Conservation (phyloP, 2,797 vertebrate genomes). For the Enteromius treurensis region DNA sequence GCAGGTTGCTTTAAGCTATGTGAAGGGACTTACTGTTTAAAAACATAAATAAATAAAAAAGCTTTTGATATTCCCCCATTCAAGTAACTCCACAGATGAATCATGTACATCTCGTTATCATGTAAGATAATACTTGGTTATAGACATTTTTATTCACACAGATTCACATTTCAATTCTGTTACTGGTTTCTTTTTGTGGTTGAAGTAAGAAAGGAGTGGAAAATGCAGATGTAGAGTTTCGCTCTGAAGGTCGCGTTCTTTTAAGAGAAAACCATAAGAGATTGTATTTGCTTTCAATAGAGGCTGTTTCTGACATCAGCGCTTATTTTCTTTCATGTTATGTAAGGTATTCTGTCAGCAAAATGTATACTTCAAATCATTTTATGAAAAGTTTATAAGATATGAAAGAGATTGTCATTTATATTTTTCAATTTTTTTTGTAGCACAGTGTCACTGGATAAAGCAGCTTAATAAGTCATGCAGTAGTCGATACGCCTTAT, state of each 20-base stretch:
- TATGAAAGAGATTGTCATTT: slow-evolving; percentile 15
- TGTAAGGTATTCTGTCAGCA: slow-evolving; percentile 31
- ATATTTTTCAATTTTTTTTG: background rate
- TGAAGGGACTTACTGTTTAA: background rate
- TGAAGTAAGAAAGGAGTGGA: background rate
- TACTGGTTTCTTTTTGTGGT: background rate
- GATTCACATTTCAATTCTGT: slow-evolving; percentile 20
- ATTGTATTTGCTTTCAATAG: slow-evolving; percentile 18
- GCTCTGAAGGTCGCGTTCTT: background rate
- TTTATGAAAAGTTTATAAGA: background rate
- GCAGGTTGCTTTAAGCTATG: slow-evolving; percentile 14
- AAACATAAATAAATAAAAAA: background rate
- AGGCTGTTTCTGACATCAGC: slow-evolving; percentile 26
- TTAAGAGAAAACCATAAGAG: background rate
- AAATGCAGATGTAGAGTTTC: slow-evolving; percentile 1
- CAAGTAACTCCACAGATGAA: slow-evolving; percentile 5
- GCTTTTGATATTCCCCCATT: background rate
- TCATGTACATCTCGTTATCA: background rate
- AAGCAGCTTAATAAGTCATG: slow-evolving; percentile 1
- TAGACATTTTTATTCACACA: background rate
- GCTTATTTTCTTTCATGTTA: slow-evolving; percentile 25
- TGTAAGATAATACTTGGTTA: background rate
- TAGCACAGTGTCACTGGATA: background rate
- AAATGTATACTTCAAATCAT: background rate
- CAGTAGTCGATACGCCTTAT: background rate